Evolutionary conservation across 2,797 vertebrate species (phyloP).

Genomic region (Bucorvus abyssinicus): DNA sequence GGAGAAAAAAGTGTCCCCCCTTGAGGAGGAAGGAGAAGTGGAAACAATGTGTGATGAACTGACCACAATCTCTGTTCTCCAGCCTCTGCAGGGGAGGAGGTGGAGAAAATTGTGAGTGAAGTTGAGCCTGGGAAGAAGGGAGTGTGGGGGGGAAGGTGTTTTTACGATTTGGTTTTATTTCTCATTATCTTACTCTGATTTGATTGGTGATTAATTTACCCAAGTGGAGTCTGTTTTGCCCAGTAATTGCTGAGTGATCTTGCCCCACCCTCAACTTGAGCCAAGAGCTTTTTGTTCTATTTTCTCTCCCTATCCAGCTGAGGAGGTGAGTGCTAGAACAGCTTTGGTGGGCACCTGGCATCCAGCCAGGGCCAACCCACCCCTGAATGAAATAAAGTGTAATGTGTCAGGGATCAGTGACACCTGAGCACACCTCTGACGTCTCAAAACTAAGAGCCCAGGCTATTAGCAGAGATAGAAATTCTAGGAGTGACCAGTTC

Average conservation of each 20-base stretch:
- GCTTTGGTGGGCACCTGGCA: not conserved
- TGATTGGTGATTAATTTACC: not conserved
- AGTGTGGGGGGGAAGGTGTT: not conserved
- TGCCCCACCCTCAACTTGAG: not conserved
- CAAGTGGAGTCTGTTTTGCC: not conserved
- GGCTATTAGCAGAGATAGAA: not conserved
- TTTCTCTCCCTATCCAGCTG: not conserved
- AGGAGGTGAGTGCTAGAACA: not conserved
- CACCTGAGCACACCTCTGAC: not conserved
- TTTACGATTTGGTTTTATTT: not conserved
- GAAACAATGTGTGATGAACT: not conserved
- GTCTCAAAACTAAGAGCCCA: not conserved
- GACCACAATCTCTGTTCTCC: not conserved
- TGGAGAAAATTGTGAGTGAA: not conserved
- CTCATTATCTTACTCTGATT: not conserved
- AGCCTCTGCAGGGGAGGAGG: not conserved
- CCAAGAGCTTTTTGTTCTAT: not conserved
- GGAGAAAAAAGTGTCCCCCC: not conserved
- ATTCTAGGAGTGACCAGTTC: not conserved
- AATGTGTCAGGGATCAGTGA: not conserved
- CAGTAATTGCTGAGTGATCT: not conserved
- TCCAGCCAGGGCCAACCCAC: not conserved
- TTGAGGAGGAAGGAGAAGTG: not conserved
- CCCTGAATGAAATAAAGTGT: not conserved
- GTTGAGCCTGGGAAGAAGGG: not conserved